Percentiles rank a stretch among this genome's conserved stretches.
Conservation (phyloP, 1,140 invertebrate genomes). For the Triops longicaudatus region DNA sequence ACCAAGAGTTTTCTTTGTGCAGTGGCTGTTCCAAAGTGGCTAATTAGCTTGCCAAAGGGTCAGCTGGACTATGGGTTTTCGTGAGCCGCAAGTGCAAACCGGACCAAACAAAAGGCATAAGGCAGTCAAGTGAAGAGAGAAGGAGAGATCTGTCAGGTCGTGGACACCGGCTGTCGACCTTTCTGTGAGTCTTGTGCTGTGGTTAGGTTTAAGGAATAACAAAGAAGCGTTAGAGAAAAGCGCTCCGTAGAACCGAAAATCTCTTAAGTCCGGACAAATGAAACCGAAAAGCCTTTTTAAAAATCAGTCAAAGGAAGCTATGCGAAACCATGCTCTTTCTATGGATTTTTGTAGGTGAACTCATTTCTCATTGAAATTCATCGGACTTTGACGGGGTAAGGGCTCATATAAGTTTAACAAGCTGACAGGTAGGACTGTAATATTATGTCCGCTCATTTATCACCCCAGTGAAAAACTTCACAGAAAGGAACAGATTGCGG, state of each 20-base stretch:
- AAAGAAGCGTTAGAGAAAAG: background rate
- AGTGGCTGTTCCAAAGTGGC: background rate
- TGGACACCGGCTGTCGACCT: slow-evolving; percentile 1
- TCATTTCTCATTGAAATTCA: slow-evolving; percentile 16
- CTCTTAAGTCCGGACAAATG: background rate
- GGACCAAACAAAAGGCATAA: background rate
- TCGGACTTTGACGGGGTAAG: background rate
- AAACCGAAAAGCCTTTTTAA: background rate
- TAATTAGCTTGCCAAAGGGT: background rate
- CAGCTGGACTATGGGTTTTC: slow-evolving; percentile 9
- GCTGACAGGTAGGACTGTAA: background rate
- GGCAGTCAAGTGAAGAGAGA: background rate
- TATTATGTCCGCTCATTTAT: background rate
- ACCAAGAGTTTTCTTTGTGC: background rate
- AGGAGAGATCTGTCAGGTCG: background rate
- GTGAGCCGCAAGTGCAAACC: background rate
- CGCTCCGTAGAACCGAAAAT: background rate
- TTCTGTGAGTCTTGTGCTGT: background rate
- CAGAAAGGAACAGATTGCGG: background rate
- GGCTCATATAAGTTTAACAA: background rate
- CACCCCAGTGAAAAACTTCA: background rate
- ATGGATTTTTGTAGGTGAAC: background rate
- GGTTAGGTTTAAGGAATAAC: background rate
- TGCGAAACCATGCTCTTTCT: background rate
- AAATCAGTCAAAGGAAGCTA: slow-evolving; percentile 4